These are phyloP conservation scores for Pyrgus malvae DNA, from an alignment of 2,888 invertebrate genomes.

Conservation along the genomic window DNA sequence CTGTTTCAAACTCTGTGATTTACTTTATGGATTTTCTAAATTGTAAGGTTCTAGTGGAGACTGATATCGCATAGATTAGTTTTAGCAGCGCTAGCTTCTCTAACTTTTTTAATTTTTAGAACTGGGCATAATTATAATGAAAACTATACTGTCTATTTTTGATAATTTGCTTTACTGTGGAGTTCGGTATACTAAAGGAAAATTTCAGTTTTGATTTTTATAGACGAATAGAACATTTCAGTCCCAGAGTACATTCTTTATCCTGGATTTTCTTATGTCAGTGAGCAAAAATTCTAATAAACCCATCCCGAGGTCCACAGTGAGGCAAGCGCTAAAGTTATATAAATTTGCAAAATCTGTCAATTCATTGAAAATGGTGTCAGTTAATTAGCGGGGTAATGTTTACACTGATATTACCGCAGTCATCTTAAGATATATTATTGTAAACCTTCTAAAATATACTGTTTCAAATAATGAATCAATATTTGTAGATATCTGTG, in stretches of 20 bases:
- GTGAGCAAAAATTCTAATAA: background rate
- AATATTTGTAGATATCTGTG: slow-evolving; percentile 71
- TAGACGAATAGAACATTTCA: no score
- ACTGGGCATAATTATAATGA: slow-evolving; percentile 61
- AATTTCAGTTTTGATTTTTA: background rate
- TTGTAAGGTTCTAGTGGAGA: slow-evolving; percentile 81
- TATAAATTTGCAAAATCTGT: slow-evolving; percentile 62
- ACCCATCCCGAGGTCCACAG: slow-evolving; percentile 51
- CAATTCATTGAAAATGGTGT: slow-evolving; percentile 77
- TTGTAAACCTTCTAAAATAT: slow-evolving; percentile 60
- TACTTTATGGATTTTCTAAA: slow-evolving; percentile 80
- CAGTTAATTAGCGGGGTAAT: slow-evolving; percentile 66
- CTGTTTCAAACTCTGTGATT: slow-evolving; percentile 80
- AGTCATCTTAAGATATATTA: slow-evolving; percentile 56
- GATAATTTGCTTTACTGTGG: slow-evolving; percentile 64
- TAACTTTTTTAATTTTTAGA: slow-evolving; percentile 67
- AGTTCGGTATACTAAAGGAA: slow-evolving; percentile 36
- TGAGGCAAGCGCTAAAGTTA: slow-evolving; percentile 51
- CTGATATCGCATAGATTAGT: slow-evolving; percentile 81
- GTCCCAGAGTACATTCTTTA: no score
- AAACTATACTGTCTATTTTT: slow-evolving; percentile 61
- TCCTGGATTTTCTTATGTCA: no score
- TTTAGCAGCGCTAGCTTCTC: slow-evolving; percentile 82
- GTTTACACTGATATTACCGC: slow-evolving; percentile 53
- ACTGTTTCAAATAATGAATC: slow-evolving; percentile 58